Evolutionary conservation across 2,113 vertebrate species (phyloP).

Genomic region (Lampris incognitus): DNA sequence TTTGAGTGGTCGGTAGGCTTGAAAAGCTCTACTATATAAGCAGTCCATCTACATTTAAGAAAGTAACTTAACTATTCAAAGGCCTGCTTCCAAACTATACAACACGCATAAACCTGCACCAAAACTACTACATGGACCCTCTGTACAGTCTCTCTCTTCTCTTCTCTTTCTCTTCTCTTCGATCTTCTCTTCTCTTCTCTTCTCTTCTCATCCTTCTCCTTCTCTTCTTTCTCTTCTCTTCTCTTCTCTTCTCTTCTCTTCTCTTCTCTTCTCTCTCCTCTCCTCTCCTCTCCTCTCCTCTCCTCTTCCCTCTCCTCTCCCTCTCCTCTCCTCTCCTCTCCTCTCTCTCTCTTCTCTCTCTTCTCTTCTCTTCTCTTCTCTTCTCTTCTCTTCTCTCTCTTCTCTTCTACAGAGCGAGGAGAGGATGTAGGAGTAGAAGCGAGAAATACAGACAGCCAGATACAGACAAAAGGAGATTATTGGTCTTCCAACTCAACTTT

Average conservation of each 20-base stretch:
- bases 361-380: neutral
- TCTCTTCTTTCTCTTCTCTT: too few species aligned
- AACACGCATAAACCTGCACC: conserved; percentile 53
- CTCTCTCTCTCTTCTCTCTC: neutral
- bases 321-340: conserved; percentile 38
- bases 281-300: neutral
- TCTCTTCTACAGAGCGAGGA: conserved; percentile 10
- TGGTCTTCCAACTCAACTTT: conserved; percentile 61
- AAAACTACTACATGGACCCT: conserved; percentile 46
- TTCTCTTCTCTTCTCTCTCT: conserved; percentile 1
- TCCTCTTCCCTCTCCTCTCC: conserved; percentile 39
- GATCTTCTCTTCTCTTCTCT: neutral
- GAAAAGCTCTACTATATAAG: too few species aligned
- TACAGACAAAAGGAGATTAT: neutral
- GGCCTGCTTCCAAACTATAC: conserved; percentile 57
- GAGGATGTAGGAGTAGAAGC: conserved; percentile 39
- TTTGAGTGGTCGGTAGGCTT: too few species aligned
- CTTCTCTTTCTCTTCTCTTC: too few species aligned
- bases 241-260: neutral
- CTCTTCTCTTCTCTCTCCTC: neutral
- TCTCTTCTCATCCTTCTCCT: too few species aligned
- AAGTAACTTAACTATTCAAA: conserved; percentile 43
- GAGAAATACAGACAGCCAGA: conserved; percentile 29
- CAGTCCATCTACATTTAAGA: conserved; percentile 30
- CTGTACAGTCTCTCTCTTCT: conserved; percentile 62